Evolutionary conservation across 2,888 invertebrate species (phyloP), one percentile per base, ranked within the genome.

Genomic region (Dasypogon diadema): DNA sequence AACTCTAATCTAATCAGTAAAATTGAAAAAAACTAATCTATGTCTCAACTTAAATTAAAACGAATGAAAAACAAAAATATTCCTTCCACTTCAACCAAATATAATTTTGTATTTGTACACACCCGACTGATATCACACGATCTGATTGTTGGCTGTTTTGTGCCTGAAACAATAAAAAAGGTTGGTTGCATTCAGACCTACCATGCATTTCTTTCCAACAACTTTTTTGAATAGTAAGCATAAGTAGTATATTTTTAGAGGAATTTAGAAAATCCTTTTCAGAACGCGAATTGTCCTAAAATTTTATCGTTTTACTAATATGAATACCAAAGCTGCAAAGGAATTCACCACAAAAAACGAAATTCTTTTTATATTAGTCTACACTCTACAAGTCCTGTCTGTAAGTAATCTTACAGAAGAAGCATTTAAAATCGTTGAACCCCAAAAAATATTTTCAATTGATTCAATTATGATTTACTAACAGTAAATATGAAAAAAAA

Each of bases 231-330:
- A n/a, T 65, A 65, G 34, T 22, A n/a, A 24, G 46, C 12, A 65
- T 65, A 65, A 48, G 48, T 65, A 65, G 46, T 8, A 46, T 65
- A 65, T 65, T 65, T 65, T 65, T 65, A 65, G 65, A 48, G 6
- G 24, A 65, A 48, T 24, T 18, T 65, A 65, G 48, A 65, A 26
- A 6, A 51, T 16, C 4, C 10, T 51, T 18, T 18, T 3, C 12
- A 51, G 21, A 51, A 51, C 2, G 12, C 16, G n/a, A 16, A n/a
- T n/a, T n/a, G n/a, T n/a, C 48, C 16, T 12, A 51, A 51, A 51
- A 2, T 8, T 4, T 16, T 42, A 42, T 12, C 42, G n/a, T 42
- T 42, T 42, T 42, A 42, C n/a, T 42, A 5, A 30, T 42, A 42
- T 12, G 22, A 46, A 14, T 65, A 65, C 46, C 46, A 65, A 46